phyloP scores from a whole-genome alignment of 2,113 vertebrate genomes.

The Equus przewalskii region DNA sequence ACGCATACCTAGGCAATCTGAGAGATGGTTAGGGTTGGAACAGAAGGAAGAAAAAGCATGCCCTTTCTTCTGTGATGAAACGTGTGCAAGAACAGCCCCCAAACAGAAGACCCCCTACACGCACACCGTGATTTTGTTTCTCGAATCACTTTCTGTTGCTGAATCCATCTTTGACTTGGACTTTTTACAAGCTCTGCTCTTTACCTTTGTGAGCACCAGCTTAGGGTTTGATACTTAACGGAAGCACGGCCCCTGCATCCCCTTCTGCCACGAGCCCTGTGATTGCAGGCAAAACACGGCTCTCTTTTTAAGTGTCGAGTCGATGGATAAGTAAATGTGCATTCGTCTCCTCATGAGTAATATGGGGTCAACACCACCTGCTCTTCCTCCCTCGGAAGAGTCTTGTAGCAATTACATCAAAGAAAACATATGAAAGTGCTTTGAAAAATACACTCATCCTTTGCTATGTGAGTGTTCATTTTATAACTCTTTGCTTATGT shows the following conservation, averaged over 20 bases:
- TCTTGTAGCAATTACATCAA: not conserved
- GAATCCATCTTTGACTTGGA: not conserved
- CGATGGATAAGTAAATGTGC: not conserved
- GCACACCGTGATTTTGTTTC: not conserved
- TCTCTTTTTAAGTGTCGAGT: not conserved
- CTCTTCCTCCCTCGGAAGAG: not conserved
- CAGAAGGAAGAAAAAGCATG: not conserved
- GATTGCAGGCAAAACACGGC: not conserved
- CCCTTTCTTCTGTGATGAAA: not conserved
- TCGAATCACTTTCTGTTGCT: not conserved
- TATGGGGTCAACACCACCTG: not conserved
- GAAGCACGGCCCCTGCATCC: not conserved
- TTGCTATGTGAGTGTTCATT: not conserved
- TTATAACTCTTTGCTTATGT: constrained; percentile 10
- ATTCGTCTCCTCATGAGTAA: not conserved
- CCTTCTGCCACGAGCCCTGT: not conserved
- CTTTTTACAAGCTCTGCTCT: not conserved
- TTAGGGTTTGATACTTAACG: not conserved
- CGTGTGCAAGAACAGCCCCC: not conserved
- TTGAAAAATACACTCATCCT: not conserved
- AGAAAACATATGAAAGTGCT: not conserved
- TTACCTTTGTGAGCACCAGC: not conserved
- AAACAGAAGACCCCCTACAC: not conserved
- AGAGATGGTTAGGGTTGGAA: not conserved
- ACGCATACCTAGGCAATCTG: not conserved